phyloP scores from a whole-genome alignment of 2,888 invertebrate species.

The Coelinius sp. region DNA sequence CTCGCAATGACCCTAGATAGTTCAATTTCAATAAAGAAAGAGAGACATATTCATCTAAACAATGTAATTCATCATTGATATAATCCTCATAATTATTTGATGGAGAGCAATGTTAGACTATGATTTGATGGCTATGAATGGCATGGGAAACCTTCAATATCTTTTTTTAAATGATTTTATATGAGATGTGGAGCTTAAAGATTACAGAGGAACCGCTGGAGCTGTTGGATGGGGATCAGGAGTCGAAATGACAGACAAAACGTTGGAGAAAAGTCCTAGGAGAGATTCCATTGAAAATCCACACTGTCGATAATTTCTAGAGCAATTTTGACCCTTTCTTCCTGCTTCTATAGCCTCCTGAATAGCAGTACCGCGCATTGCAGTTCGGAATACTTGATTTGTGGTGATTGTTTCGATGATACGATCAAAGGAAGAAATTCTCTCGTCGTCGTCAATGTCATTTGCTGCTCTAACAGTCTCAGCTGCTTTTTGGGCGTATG shows the following conservation, averaged over 20 bases:
- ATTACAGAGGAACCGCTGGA: constrained; percentile 23
- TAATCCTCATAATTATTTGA: neutral
- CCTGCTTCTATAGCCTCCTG: constrained; percentile 73
- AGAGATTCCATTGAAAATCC: constrained; percentile 69
- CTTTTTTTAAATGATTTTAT: neutral
- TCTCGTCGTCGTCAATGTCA: constrained; percentile 49
- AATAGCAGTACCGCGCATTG: constrained; percentile 73
- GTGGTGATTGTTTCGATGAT: constrained; percentile 63
- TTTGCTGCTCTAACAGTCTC: constrained; percentile 53
- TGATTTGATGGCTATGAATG: constrained; percentile 35
- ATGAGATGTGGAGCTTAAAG: neutral
- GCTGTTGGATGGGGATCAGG: constrained; percentile 42
- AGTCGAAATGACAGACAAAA: constrained; percentile 52
- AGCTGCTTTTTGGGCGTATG: constrained; percentile 80
- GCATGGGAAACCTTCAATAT: constrained; percentile 28
- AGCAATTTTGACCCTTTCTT: constrained; percentile 68
- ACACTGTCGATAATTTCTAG: constrained; percentile 70
- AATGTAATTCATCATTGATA: neutral
- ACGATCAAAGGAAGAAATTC: constrained; percentile 59
- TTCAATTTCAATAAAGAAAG: constrained; percentile 3
- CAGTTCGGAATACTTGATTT: constrained; percentile 63
- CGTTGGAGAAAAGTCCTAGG: constrained; percentile 60
- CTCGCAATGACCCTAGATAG: neutral
- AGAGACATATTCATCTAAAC: neutral
- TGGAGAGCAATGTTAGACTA: neutral